Percentiles rank a stretch among this genome's conserved stretches.
phyloP scores from a whole-genome alignment of 2,888 invertebrate species.

The Napeogenes sylphis region DNA sequence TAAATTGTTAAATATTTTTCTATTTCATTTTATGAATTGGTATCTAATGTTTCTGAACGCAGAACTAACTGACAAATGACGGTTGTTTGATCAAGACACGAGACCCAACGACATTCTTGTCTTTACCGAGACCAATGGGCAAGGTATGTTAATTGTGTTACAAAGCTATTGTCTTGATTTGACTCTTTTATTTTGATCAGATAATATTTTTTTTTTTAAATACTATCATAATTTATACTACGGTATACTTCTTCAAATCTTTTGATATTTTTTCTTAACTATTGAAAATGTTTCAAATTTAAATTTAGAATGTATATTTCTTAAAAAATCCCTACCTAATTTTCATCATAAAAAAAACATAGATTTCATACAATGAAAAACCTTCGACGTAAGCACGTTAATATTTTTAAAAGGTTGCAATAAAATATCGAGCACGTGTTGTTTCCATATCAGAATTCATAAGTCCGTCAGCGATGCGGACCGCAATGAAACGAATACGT shows the following conservation, averaged over 20 bases:
- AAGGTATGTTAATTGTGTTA: conserved; percentile 1
- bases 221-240: background rate
- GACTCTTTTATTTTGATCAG: background rate
- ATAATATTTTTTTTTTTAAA: background rate
- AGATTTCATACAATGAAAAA: background rate
- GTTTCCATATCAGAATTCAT: conserved; percentile 35
- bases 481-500: conserved; percentile 34
- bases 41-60: background rate
- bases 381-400: conserved; percentile 11
- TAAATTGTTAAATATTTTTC: conserved; percentile 6
- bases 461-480: conserved; percentile 32
- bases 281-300: too few relatives aligned
- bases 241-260: too few relatives aligned
- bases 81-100: background rate
- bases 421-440: conserved; percentile 35
- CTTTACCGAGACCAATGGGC: conserved; percentile 1
- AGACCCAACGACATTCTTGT: background rate
- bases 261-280: too few relatives aligned
- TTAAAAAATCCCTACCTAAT: too few relatives aligned
- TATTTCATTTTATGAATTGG: conserved; percentile 7
- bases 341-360: too few relatives aligned
- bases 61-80: too few relatives aligned
- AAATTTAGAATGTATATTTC: too few relatives aligned
- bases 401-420: conserved; percentile 30
- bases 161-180: background rate